Percentiles rank a stretch among this genome's conserved stretches.
phyloP scores from a whole-genome alignment of 2,888 invertebrate species.

The Clitarchus hookeri region DNA sequence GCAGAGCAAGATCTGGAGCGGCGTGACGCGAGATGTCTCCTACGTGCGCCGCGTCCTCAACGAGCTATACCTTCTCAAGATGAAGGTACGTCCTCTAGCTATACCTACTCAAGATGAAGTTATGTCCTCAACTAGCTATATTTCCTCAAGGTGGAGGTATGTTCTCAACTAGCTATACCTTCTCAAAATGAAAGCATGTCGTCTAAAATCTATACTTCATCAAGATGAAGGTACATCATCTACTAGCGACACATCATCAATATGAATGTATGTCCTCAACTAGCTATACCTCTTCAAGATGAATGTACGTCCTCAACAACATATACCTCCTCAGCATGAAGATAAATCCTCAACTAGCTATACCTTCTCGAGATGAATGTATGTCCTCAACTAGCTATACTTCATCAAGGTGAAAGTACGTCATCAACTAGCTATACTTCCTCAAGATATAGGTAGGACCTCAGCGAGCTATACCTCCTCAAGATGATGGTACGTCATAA shows the following conservation, averaged over 20 bases:
- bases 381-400: background rate
- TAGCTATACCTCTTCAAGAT: no score
- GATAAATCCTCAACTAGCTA: background rate
- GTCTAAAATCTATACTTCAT: no score
- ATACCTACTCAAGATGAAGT: background rate
- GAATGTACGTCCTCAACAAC: no score
- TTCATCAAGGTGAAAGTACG: background rate
- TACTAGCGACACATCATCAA: no score
- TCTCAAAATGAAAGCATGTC: no score
- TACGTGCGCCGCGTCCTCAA: constrained; percentile 75
- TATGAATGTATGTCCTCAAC: no score
- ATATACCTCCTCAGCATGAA: no score
- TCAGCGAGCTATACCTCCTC: constrained; percentile 80
- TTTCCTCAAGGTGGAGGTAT: background rate
- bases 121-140: background rate
- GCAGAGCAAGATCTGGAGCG: constrained; percentile 75
- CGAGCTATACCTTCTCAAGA: constrained; percentile 79
- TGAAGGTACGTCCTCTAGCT: constrained; percentile 64
- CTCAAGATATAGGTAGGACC: constrained; percentile 45
- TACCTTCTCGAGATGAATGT: background rate
- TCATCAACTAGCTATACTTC: background rate
- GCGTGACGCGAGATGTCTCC: constrained; percentile 74
- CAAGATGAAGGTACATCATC: no score
- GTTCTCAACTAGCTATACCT: no score
- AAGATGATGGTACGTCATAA: constrained; percentile 80